Evolutionary conservation across 1,140 invertebrate genomes (phyloP).

Genomic region (Sycobia sp.): DNA sequence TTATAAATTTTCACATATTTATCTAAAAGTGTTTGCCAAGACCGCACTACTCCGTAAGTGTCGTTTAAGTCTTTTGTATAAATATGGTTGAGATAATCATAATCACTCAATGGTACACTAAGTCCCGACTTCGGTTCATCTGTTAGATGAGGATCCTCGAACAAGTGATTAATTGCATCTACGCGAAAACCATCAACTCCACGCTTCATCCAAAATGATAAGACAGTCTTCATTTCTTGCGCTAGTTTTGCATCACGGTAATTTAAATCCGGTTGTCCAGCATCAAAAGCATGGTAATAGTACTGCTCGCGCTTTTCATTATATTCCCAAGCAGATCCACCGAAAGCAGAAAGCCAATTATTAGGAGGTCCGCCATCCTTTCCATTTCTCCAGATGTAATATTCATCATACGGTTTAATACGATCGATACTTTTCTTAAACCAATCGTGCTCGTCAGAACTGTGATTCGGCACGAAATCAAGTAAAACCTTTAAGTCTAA

Average conservation of each 20-base stretch:
- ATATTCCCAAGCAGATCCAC: constrained; percentile 65
- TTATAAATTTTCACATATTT: constrained; percentile 42
- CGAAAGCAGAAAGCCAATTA: constrained; percentile 57
- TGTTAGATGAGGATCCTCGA: constrained; percentile 62
- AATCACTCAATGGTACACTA: constrained; percentile 53
- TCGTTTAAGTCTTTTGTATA: constrained; percentile 68
- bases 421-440: constrained; percentile 68
- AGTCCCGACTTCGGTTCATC: constrained; percentile 64
- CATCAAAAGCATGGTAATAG: constrained; percentile 69
- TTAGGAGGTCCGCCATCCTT: constrained; percentile 52
- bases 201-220: constrained; percentile 74
- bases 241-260: constrained; percentile 66
- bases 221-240: constrained; percentile 67
- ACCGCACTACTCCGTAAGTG: constrained; percentile 66
- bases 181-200: constrained; percentile 80
- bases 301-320: constrained; percentile 62
- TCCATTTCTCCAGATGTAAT: constrained; percentile 73
- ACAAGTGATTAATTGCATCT: constrained; percentile 68
- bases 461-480: constrained; percentile 82
- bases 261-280: constrained; percentile 74
- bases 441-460: constrained; percentile 74
- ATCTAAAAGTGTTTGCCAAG: constrained; percentile 70
- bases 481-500: constrained; percentile 67
- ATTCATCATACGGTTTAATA: constrained; percentile 69
- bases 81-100: constrained; percentile 68